phyloP scores from a whole-genome alignment of 2,797 vertebrate species.

The Sebastolobus altivelis region DNA sequence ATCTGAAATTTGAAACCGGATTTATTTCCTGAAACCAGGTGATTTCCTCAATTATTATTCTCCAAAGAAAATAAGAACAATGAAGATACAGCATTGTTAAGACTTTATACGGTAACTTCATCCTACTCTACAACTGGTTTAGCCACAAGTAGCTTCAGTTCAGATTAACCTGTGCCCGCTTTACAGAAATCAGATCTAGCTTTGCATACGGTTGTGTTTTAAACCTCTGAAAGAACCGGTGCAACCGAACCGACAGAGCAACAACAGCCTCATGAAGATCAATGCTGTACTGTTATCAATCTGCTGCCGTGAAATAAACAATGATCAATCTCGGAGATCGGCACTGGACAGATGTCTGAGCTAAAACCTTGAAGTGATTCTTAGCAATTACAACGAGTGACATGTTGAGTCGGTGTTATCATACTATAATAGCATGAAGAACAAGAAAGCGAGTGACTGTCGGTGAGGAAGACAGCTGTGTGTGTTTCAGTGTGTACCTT shows the following conservation, averaged over 20 bases:
- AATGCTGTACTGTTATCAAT: neutral
- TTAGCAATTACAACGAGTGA: neutral
- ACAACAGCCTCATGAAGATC: neutral
- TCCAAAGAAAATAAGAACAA: neutral
- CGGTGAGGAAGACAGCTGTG: neutral
- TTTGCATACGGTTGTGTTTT: neutral
- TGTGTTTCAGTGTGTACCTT: conserved; percentile 65
- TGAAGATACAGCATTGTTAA: neutral
- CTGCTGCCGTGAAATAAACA: neutral
- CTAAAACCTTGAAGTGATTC: neutral
- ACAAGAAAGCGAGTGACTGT: neutral
- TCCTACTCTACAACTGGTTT: neutral
- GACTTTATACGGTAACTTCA: neutral
- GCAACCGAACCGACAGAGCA: neutral
- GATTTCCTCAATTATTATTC: neutral
- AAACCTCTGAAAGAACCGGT: neutral
- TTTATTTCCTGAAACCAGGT: neutral
- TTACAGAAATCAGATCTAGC: neutral
- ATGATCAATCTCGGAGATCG: neutral
- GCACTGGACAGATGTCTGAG: neutral
- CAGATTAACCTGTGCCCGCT: neutral
- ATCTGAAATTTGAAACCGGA: neutral
- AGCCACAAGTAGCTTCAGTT: neutral
- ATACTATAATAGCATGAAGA: neutral
- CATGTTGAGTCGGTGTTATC: neutral